These are phyloP conservation scores for Hypomecis punctinalis DNA, from an alignment of 2,888 invertebrate genomes.

Conservation along the genomic window DNA sequence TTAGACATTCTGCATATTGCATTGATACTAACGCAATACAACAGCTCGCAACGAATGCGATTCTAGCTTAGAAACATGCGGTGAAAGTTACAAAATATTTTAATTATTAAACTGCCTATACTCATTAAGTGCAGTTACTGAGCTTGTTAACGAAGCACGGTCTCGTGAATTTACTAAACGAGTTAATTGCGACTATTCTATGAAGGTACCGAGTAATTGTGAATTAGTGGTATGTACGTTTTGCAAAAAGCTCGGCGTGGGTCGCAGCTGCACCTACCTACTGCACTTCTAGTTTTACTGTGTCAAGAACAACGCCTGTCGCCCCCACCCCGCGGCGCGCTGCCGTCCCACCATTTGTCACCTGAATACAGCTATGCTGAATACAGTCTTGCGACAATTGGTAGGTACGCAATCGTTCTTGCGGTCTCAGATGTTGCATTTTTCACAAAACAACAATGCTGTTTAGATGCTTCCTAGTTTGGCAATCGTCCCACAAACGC, in stretches of 20 bases:
- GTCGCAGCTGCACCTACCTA: constrained; percentile 83
- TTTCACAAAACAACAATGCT: constrained; percentile 52
- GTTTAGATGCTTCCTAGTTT: constrained; percentile 55
- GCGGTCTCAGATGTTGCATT: constrained; percentile 49
- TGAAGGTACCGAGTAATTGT: constrained; percentile 19
- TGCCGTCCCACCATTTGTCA: constrained; percentile 58
- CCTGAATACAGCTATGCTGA: constrained; percentile 57
- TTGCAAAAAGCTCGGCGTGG: constrained; percentile 81
- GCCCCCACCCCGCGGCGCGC: constrained; percentile 64
- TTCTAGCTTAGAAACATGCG: constrained; percentile 30
- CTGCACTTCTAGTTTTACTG: constrained; percentile 85
- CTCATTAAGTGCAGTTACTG: constrained; percentile 17
- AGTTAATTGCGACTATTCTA: constrained; percentile 6
- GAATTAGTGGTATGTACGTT: constrained; percentile 30
- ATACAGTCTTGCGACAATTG: constrained; percentile 58
- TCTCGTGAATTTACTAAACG: constrained; percentile 9
- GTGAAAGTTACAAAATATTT: constrained; percentile 36
- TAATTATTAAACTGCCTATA: constrained; percentile 23
- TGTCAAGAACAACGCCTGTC: constrained; percentile 84
- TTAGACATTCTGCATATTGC: constrained; percentile 46
- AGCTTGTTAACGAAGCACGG: constrained; percentile 16
- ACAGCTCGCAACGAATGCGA: constrained; percentile 27
- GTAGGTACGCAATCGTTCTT: constrained; percentile 53
- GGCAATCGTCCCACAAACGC: constrained; percentile 46
- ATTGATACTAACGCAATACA: constrained; percentile 34